Base-by-base conservation (phyloP, 2,888 invertebrate genomes). In the Hirtodrosophila duncani region DNA sequence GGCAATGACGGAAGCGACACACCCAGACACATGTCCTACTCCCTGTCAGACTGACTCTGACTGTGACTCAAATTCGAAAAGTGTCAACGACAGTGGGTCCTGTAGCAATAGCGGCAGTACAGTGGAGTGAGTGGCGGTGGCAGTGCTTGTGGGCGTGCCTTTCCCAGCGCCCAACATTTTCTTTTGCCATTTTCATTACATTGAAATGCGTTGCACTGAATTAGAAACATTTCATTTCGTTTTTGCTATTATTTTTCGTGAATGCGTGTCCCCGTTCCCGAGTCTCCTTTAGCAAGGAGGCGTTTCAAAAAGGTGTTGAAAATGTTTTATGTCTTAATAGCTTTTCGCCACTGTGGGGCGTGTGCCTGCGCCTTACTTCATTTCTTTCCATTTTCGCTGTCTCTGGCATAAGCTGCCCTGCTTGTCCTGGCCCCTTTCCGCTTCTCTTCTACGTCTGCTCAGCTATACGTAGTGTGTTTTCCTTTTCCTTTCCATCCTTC, bases 321-420 rank as follows among this genome's bases (percentile, higher is more conserved):
- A 74, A 72, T 74, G 74, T 67, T 77, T 81, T 66, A 74, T 74
- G 78, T 74, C 74, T 74, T 74, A 81, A 74, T 74, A 74, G 74
- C 61, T 42, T 50, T 52, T 48, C 26, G 56, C 63, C 34, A 45
- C 31, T 31, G 30, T 26, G 43, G 48, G 31, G 37, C 23, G 24
- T 33, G 33, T 33, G 16, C 9, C 9, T 13, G 7, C 24, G 2
- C 14, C 23, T 30, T 16, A 16, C 24, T 20, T 11, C 53, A 34
- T 31, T 41, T 30, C 20, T 39, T 34, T 31, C 14, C 44, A 33
- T 37, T 48, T 38, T 33, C 42, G 48, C 55, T 55, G 50, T 45
- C 51, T 56, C 20, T 52, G 31, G 44, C 67, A 53, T 51, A 56
- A 49, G 60, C 51, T 60, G 55, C 44, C 45, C 49, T 36, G 34